Base-by-base conservation (phyloP, 2,888 invertebrate species). In the Prenolepis imparis region DNA sequence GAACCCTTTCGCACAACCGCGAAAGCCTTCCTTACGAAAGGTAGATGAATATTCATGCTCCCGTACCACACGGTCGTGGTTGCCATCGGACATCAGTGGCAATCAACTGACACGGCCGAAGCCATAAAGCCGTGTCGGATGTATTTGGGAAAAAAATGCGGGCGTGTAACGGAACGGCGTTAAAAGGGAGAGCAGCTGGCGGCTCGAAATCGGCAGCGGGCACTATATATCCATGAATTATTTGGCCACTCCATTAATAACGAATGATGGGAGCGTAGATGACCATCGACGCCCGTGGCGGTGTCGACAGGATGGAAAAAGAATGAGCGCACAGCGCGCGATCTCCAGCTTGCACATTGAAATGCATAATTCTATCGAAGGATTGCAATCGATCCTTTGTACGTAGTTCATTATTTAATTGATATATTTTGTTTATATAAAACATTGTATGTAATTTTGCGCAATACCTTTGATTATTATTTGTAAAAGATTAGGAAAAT, bases 41-140 rank as follows among this genome's bases (percentile, higher is more conserved):
- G 92, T 88, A 90, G 91, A 94, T 94, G 94, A 94, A 94, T 94
- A 94, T 94, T 94, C 94, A 94, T 94, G 93, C 91, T 5, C 88
- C 86, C 88, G 90, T 91, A 91, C 90, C 92, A 90, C 91, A 28
- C 28, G 91, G 92, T 92, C 92, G 91, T 90, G 90, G 91, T 92
- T 91, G 90, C 91, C 91, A 94, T 93, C 92, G 92, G 93, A 93
- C 93, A 92, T 94, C 94, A 93, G 93, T 93, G 94, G 93, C 93
- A 92, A 94, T 93, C 94, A 93, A 93, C 93, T 92, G 92, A 92
- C 92, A 85, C 86, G 83, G 82, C 77, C 81, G 36, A 70, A 83
- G 86, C 84, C 82, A 75, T 81, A 83, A 87, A 86, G 81, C 73
- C 81, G 85, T 78, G 84, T 82, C 77, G 74, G 59, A 57, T 70